These are phyloP conservation scores for Porphyrio hochstetteri DNA, from an alignment of 2,113 vertebrate genomes.

Conservation along the genomic window DNA sequence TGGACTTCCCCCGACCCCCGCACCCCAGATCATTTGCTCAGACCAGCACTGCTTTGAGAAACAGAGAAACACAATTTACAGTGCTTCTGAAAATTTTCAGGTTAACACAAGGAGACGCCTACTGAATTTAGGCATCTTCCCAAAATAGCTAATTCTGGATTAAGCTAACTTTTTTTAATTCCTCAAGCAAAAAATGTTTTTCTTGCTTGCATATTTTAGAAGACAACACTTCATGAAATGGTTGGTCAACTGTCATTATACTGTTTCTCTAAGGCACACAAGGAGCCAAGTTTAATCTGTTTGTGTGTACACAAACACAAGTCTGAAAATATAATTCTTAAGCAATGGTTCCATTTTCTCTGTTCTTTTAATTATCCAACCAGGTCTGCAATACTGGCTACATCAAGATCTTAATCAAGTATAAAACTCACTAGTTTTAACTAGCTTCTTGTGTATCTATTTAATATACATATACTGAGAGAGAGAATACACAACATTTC, in stretches of 20 bases:
- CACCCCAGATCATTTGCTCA: neutral
- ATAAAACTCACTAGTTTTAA: neutral
- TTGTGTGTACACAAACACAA: neutral
- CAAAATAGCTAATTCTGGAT: neutral
- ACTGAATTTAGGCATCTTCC: neutral
- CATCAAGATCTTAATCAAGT: neutral
- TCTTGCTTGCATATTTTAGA: neutral
- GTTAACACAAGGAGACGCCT: neutral
- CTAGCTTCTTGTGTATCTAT: neutral
- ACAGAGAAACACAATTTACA: neutral
- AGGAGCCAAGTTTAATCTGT: neutral
- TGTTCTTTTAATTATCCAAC: neutral
- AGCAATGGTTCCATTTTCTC: neutral
- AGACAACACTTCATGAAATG: neutral
- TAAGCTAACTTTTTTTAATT: neutral
- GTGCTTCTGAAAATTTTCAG: neutral
- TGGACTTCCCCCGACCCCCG: neutral
- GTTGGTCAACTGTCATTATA: neutral
- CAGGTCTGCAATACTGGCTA: neutral
- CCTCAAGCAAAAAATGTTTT: neutral
- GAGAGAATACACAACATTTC: neutral
- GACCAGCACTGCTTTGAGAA: neutral
- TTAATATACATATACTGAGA: neutral
- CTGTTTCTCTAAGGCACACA: neutral
- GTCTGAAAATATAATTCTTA: neutral